These are phyloP conservation scores for Lucifuga dentata DNA, from an alignment of 2,113 vertebrate genomes.

Conservation along the genomic window DNA sequence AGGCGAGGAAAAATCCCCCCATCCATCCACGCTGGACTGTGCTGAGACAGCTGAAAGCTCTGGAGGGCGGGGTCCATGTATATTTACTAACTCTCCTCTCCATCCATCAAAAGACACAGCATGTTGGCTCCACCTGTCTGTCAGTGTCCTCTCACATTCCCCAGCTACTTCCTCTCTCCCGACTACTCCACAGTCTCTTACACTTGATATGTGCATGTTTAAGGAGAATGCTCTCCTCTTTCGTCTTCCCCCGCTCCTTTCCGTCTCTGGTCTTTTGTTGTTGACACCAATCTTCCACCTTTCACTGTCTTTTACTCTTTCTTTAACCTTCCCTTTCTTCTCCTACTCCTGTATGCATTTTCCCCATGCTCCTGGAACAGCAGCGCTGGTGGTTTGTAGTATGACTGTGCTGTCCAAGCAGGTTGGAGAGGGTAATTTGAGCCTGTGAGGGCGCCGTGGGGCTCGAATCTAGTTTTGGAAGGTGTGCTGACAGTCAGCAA, in stretches of 20 bases:
- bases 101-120: conserved; percentile 81
- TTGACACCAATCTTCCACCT: conserved; percentile 67
- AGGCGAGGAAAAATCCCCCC: conserved; percentile 17
- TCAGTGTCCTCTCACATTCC: conserved; percentile 76
- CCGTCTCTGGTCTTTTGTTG: conserved; percentile 61
- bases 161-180: conserved; percentile 69
- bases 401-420: conserved; percentile 47
- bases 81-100: conserved; percentile 80
- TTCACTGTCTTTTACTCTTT: conserved; percentile 27
- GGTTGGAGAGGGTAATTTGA: conserved; percentile 75
- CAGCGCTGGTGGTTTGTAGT: conserved; percentile 43
- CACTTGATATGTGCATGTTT: conserved; percentile 80
- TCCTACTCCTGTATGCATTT: conserved; percentile 42
- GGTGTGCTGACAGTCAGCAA: conserved; percentile 78
- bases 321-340: conserved; percentile 26
- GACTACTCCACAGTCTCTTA: conserved; percentile 34
- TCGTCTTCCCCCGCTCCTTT: conserved; percentile 41
- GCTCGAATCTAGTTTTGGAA: conserved; percentile 65
- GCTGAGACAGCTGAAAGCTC: conserved; percentile 81
- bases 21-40: conserved; percentile 62
- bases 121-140: conserved; percentile 76
- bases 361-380: conserved; percentile 42
- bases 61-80: conserved; percentile 79
- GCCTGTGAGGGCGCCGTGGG: conserved; percentile 56
- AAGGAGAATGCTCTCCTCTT: conserved; percentile 43